Evolutionary conservation across 2,797 vertebrate genomes (phyloP).

Genomic region (Danio tinwini): DNA sequence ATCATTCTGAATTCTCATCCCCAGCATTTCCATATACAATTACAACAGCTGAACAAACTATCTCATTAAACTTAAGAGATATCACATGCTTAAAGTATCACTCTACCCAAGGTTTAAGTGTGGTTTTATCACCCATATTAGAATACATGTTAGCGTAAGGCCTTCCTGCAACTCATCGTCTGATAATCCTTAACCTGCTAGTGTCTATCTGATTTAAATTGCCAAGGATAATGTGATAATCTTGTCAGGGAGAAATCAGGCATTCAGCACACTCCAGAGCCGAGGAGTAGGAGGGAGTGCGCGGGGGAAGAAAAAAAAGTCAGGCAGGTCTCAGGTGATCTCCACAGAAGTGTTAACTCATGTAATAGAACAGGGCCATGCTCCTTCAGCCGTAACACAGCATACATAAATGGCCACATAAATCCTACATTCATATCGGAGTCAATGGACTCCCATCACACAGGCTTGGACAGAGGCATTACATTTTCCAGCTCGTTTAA

Average conservation of each 20-base stretch:
- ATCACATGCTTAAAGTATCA: constrained; percentile 12
- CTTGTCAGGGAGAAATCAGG: constrained; percentile 47
- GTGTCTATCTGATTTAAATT: constrained; percentile 59
- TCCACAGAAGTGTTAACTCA: constrained; percentile 70
- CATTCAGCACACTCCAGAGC: constrained; percentile 41
- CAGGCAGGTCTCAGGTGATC: constrained; percentile 71
- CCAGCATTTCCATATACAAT: not conserved
- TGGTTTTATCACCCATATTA: constrained; percentile 17
- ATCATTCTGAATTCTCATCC: not conserved
- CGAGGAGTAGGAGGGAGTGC: constrained; percentile 53
- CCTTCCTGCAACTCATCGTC: constrained; percentile 57
- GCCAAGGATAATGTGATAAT: constrained; percentile 66
- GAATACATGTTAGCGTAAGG: constrained; percentile 31
- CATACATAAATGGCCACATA: constrained; percentile 72
- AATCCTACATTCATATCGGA: constrained; percentile 73
- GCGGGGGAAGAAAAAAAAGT: constrained; percentile 53
- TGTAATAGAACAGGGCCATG: constrained; percentile 72
- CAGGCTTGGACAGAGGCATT: constrained; percentile 74
- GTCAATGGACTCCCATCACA: constrained; percentile 76
- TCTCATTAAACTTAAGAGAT: not conserved
- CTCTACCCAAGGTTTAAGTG: constrained; percentile 16
- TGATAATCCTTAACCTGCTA: constrained; percentile 61
- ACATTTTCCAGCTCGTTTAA: constrained; percentile 81
- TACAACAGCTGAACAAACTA: not conserved
- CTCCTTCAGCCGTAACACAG: constrained; percentile 67